Conservation (phyloP, 2,888 invertebrate species). For the Megalurothrips usitatus region DNA sequence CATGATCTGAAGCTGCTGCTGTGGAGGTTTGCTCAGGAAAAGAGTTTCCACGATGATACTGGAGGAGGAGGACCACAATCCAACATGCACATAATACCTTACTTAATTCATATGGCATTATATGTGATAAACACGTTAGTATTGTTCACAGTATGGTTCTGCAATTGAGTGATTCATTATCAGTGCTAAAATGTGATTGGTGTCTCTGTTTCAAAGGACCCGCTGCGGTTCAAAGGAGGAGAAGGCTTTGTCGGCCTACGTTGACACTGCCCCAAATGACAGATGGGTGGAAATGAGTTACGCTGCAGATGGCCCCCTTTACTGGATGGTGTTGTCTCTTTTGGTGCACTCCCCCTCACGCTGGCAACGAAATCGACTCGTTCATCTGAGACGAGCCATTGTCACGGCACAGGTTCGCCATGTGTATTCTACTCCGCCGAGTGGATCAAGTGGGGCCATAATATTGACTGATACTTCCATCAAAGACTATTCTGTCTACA, state of each 20-base stretch:
- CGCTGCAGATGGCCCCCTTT: conserved; percentile 90
- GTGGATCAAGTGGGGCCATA: conserved; percentile 47
- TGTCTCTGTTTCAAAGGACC: conserved; percentile 52
- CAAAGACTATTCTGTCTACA: conserved; percentile 75
- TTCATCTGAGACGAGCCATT: conserved; percentile 71
- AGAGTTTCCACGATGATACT: conserved; percentile 95
- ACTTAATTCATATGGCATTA: conserved; percentile 87
- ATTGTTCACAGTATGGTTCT: neutral
- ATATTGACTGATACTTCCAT: conserved; percentile 50
- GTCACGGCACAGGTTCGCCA: conserved; percentile 72
- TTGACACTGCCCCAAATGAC: conserved; percentile 59
- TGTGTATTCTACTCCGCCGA: conserved; percentile 50
- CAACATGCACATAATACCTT: conserved; percentile 94
- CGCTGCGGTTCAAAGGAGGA: conserved; percentile 74
- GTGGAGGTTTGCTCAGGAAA: conserved; percentile 84
- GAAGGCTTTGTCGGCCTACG: conserved; percentile 65
- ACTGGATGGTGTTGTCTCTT: conserved; percentile 75
- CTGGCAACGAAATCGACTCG: conserved; percentile 68
- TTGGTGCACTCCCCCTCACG: conserved; percentile 70
- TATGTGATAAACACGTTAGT: conserved; percentile 86
- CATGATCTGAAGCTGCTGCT: conserved; percentile 90
- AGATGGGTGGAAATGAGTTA: conserved; percentile 76
- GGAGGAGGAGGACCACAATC: conserved; percentile 96
- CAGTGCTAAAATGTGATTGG: neutral
- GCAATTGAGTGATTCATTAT: neutral